Base-by-base conservation (phyloP, 2,113 vertebrate species). In the Phyllostomus hastatus region DNA sequence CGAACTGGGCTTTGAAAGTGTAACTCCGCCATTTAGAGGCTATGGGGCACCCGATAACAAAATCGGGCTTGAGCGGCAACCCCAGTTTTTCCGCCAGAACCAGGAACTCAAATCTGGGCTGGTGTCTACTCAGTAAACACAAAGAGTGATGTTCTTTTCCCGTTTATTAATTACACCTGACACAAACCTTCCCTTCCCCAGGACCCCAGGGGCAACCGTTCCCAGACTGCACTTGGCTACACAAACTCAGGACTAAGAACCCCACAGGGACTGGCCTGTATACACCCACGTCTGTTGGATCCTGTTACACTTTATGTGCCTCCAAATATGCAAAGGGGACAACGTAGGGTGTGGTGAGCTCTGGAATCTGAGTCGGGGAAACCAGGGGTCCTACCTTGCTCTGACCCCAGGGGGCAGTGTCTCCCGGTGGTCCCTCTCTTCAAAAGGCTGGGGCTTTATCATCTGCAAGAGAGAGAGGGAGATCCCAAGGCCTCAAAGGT, bases 21-120 rank as follows among this genome's bases (percentile, higher is more conserved):
- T 98, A 96, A 94, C 92, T 98, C 94, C 14, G 5, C 59, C 97
- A 80, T 41, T 97, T 72, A 78, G 75, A 95, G 70, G 26, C 43
- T 90, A 33, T 2, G 86, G 76, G 72, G 89, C 50, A 70, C 72
- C 97, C 50, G 78, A 85, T 86, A 97, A 96, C 89, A 96, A 97
- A 97, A 92, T n/a, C 38, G 87, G 22, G 33, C 85, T 31, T n/a
- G 50, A 88, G 67, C 35, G 66, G 67, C 3, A 35, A 90, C 66
- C 52, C 69, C 73, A 43, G 14, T 38, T 26, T 57, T 95, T 75
- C 79, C 73, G 1, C 86, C 67, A 86, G 86, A 85, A 96, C 52
- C 4, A 83, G 24, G 20, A 43, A 5, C 15, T 35, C 2, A 38
- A 43, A 72, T 28, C 46, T n/a, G 41, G 24, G 72, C 26, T 54